Base-by-base conservation (phyloP, 2,113 vertebrate species). In the Bothrops jararaca region DNA sequence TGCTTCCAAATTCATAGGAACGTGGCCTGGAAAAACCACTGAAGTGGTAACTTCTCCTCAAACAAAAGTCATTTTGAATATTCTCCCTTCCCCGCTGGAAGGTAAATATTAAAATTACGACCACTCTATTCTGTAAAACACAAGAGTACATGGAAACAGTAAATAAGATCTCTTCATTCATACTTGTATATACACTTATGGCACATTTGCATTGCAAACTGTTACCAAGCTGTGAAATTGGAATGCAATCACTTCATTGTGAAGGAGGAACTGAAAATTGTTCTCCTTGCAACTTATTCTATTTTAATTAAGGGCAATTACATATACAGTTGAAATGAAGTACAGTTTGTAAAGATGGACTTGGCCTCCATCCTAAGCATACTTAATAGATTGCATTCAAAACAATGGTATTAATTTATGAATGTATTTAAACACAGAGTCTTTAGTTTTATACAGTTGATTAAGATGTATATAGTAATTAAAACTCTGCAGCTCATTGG, bases 201-300 rank as follows among this genome's bases (percentile, higher is more conserved):
- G 58, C 39, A 0, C 92, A 88, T 90, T 91, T 64, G 24, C 89
- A 0, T 1, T 4, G 88, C 90, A 92, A 91, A 48, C 89, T 90
- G 88, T 56, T 1, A 93, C 87, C 93, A 92, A 91, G 0, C 93
- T 91, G 95, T 96, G 94, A 94, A 95, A 96, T 92, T 93, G 94
- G 91, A 94, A 52, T 91, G 92, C 94, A 89, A 91, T 90, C 92
- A 12, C 89, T 89, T 93, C 42, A 15, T 0, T 0, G 58, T 3
- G 90, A 80, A 85, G 89, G 87, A 53, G 50, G 69, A 50, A 56
- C 52, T 89, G 91, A 87, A 53, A 69, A 87, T 45, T 3, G 29
- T 42, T 6, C 92, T 91, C 92, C 90, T 87, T 29, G 74, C n/a
- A 74, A 29, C 42, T 23, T 92, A 11, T 91, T 92, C 56, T 93